phyloP scores from a whole-genome alignment of 2,113 vertebrate genomes.

The Lota lota region DNA sequence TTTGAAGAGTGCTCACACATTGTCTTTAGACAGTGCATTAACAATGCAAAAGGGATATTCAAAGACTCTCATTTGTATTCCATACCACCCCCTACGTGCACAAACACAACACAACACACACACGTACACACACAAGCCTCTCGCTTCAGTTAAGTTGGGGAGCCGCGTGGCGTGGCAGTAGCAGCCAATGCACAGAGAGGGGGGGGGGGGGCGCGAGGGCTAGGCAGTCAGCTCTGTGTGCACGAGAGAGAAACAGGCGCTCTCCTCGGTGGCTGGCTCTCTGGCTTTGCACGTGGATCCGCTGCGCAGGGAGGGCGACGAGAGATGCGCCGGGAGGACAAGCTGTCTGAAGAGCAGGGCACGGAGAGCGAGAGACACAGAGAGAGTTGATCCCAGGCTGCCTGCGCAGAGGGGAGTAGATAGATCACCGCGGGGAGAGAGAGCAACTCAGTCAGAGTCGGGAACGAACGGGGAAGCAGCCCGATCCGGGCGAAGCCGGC shows the following conservation, averaged over 20 bases:
- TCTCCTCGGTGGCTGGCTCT: no score
- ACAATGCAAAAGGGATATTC: neutral
- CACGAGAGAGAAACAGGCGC: neutral
- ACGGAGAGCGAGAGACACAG: neutral
- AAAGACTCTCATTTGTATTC: neutral
- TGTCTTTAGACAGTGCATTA: no score
- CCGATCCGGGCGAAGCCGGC: neutral
- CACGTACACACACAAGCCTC: neutral
- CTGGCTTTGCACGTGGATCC: neutral
- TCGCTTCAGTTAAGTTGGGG: neutral
- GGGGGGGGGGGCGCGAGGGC: no score
- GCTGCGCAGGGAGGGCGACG: conserved; percentile 27
- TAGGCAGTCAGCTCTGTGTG: no score
- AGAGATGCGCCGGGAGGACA: conserved; percentile 45
- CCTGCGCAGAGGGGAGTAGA: neutral
- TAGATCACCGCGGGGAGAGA: neutral
- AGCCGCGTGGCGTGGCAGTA: neutral
- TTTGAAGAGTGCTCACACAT: no score
- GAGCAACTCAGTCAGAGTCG: neutral
- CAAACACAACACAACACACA: conserved; percentile 16
- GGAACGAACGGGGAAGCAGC: neutral
- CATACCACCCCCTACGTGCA: neutral
- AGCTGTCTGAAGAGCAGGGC: conserved; percentile 32
- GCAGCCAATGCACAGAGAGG: conserved; percentile 45
- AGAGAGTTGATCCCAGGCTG: neutral